Percentiles rank a stretch among this genome's conserved stretches.
Evolutionary conservation across 2,113 vertebrate genomes (phyloP).

Genomic region (Corydoras maculifer): DNA sequence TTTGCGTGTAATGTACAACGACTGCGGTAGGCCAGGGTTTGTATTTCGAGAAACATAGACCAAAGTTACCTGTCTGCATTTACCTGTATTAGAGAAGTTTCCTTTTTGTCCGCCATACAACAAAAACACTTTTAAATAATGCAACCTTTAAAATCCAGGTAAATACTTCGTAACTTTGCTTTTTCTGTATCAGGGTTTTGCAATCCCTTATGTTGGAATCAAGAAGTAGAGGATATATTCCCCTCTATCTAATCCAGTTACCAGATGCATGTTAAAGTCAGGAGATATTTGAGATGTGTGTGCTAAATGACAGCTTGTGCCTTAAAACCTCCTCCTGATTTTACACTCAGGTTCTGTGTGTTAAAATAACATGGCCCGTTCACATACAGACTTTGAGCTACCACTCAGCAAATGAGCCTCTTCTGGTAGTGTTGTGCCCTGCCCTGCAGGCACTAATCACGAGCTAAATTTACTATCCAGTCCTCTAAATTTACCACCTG

Average conservation of each 20-base stretch:
- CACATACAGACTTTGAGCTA: slow-evolving; percentile 33
- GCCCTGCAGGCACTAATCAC: slow-evolving; percentile 50
- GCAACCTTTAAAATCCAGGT: slow-evolving; percentile 13
- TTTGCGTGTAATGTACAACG: slow-evolving; percentile 33
- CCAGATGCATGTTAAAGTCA: background rate
- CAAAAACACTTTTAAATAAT: background rate
- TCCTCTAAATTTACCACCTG: slow-evolving; percentile 48
- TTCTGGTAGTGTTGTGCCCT: slow-evolving; percentile 37
- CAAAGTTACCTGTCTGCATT: slow-evolving; percentile 43
- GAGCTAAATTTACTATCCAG: slow-evolving; percentile 50
- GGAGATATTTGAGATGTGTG: background rate
- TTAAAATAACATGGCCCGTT: slow-evolving; percentile 24
- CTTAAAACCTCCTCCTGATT: slow-evolving; percentile 25
- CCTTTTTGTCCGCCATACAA: background rate
- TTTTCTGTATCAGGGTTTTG: background rate
- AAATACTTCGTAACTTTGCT: background rate
- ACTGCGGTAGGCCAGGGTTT: slow-evolving; percentile 23
- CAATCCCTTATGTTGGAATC: background rate
- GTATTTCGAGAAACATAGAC: slow-evolving; percentile 45
- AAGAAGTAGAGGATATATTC: background rate
- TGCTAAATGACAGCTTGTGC: slow-evolving; percentile 21
- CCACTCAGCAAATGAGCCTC: slow-evolving; percentile 31
- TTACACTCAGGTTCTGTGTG: slow-evolving; percentile 16
- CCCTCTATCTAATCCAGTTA: background rate
- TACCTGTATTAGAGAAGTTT: slow-evolving; percentile 22